Evolutionary conservation across 1,140 invertebrate species (phyloP).

Genomic region (Monochamus saltuarius): DNA sequence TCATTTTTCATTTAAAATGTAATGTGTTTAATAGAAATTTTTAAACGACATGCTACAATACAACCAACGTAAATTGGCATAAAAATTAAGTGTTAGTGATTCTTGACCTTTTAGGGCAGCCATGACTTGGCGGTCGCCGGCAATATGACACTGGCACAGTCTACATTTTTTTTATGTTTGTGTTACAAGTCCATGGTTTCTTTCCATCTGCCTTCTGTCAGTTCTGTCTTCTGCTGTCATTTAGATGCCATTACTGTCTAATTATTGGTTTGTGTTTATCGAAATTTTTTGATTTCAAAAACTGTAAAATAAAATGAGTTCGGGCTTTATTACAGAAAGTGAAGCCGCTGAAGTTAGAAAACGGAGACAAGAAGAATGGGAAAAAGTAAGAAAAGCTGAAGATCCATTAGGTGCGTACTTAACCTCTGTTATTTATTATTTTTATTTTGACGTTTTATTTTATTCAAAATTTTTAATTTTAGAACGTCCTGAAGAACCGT

Average conservation of each 20-base stretch:
- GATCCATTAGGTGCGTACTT: constrained; percentile 76
- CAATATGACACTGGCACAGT: no score
- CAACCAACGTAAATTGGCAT: no score
- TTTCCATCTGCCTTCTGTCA: no score
- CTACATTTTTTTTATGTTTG: no score
- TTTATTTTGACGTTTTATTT: constrained; percentile 15
- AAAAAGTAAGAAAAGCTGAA: constrained; percentile 83
- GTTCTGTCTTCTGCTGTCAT: not conserved
- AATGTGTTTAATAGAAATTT: no score
- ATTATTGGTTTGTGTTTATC: not conserved
- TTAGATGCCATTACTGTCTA: not conserved
- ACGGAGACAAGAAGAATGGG: constrained; percentile 90
- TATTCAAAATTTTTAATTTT: constrained; percentile 32
- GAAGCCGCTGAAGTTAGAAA: constrained; percentile 79
- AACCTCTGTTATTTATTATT: constrained; percentile 11
- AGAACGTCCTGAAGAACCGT: constrained; percentile 84
- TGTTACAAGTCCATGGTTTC: no score
- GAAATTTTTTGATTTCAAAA: not conserved
- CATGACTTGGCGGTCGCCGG: no score
- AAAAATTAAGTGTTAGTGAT: no score
- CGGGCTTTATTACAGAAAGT: constrained; percentile 83
- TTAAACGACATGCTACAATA: no score
- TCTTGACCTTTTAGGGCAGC: no score
- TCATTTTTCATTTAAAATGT: no score
- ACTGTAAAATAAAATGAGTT: constrained; percentile 65